Evolutionary conservation across 2,888 invertebrate species (phyloP), one percentile per base, ranked within the genome.

Genomic region (Drosophila neonasuta): DNA sequence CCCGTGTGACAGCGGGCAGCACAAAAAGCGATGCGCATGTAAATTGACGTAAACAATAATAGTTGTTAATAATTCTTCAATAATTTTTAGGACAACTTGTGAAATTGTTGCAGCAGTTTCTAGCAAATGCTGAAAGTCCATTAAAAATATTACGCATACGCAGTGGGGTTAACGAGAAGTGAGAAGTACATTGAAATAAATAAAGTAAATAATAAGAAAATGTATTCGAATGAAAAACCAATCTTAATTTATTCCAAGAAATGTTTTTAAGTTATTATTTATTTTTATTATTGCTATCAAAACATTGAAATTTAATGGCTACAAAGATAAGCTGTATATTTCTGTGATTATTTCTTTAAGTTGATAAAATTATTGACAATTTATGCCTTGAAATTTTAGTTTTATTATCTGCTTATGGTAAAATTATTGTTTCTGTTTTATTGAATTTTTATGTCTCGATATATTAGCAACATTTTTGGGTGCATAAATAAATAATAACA

Each of bases 1-100:
- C n/a, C n/a, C 67, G 78, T 64, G 11, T 64, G 78, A 74, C 74
- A 41, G 7, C n/a, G 54, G 8, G 11, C 11, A 11, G 2, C n/a
- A 5, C 34, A 36, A 36, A 34, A 36, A 11, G 8, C 15, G 24
- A 24, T 11, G 36, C 36, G 29, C 11, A 56, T 24, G 54, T 34
- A 20, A 55, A 55, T 44, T 20, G 32, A 55, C 32, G 54, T 44
- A 34, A 44, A 34, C 32, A 20, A 3, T 41, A 41, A 41, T 41
- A 52, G 15, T 8, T 52, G 39, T 11, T 9, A 41, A 29, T 30
- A 15, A 41, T 15, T 30, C 39, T 20, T 5, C 2, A 30, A 44
- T 20, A 10, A 15, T 32, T 52, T 17, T 24, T 24, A 6, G 30
- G 8, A 29, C 29, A 15, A 17, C n/a, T 34, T 41, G 39, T 41